Base-by-base conservation (phyloP, 2,797 vertebrate species). In the Nannoperca australis region DNA sequence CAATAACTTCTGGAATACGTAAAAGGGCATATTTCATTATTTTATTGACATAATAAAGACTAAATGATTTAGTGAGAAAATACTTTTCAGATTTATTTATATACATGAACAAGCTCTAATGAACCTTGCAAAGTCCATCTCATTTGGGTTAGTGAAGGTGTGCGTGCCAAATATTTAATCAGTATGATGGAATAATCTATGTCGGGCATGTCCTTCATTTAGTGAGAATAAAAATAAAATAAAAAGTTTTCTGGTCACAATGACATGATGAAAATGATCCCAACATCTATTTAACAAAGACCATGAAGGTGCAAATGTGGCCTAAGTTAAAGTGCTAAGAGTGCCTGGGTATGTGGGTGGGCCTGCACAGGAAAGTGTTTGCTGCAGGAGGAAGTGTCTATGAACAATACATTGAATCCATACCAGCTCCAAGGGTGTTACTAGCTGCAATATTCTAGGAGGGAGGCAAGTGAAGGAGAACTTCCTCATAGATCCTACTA, bases 371-470 rank as follows among this genome's bases (percentile, higher is more conserved):
- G 55, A 49, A 76, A 60, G 9, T 51, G 42, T 30, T 58, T 15
- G 15, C 30, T 53, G 3, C 44, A 76, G 72, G 78, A 79, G 76
- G 72, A 84, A 55, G 32, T 40, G 2, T 56, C 8, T 40, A 20
- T 58, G 24, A 67, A 67, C 69, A 77, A 74, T 67, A 40, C 38
- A 60, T 2, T 54, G 22, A 50, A 14, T 55, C 3, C 7, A 54
- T 55, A 68, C 24, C 12, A 30, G 14, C 13, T 42, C 17, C 9
- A 44, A 30, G 53, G 3, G 3, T n/a, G 4, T 66, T 32, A 20
- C 38, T 0, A 20, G 24, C 18, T 34, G 11, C n/a, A 51, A 36
- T 63, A 49, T 42, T 3, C 6, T 18, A 3, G 8, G 18, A 34
- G 24, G 18, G 24, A 71, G 7, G 22, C 1, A 55, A 32, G 22